A percentile compares a stretch with the other conserved stretches of the same genome.
phyloP scores from a whole-genome alignment of 2,113 vertebrate genomes.

The Pao palembangensis region DNA sequence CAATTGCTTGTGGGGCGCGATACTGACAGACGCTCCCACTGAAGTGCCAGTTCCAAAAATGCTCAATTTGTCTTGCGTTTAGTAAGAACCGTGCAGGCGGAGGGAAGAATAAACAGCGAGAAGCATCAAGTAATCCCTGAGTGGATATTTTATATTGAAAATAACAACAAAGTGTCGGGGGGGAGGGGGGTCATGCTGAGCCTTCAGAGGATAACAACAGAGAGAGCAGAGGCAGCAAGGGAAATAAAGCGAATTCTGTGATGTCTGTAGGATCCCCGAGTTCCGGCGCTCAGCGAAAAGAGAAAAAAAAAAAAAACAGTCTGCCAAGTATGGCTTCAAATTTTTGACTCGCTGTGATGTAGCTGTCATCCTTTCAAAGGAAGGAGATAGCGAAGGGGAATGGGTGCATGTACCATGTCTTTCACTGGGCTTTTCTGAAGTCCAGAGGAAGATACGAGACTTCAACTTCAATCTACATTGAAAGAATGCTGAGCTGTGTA shows the following conservation, averaged over 20 bases:
- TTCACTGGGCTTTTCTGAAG: slow-evolving; percentile 63
- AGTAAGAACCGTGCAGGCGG: slow-evolving; percentile 52
- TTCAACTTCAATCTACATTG: slow-evolving; percentile 62
- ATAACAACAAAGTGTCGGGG: slow-evolving; percentile 66
- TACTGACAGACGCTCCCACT: slow-evolving; percentile 53
- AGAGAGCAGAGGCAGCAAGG: slow-evolving; percentile 62
- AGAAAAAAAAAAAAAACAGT: slow-evolving; percentile 44
- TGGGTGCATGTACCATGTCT: slow-evolving; percentile 71
- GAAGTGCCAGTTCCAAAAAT: slow-evolving; percentile 60
- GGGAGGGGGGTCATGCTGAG: slow-evolving; percentile 55
- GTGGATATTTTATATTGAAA: slow-evolving; percentile 71
- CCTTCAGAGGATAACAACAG: slow-evolving; percentile 72
- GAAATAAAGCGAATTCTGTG: slow-evolving; percentile 72
- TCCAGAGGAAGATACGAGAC: slow-evolving; percentile 60
- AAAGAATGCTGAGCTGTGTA: slow-evolving; percentile 53
- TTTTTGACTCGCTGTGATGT: slow-evolving; percentile 74
- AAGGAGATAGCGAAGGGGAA: slow-evolving; percentile 67
- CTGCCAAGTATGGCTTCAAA: slow-evolving; percentile 72
- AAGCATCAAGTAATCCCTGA: slow-evolving; percentile 69
- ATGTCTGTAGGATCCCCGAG: slow-evolving; percentile 72
- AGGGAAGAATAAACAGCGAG: slow-evolving; percentile 61
- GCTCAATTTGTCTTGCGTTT: slow-evolving; percentile 69
- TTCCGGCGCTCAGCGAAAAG: slow-evolving; percentile 56
- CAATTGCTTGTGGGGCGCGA: slow-evolving; percentile 41
- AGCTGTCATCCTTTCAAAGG: slow-evolving; percentile 75